Evolutionary conservation across 1,140 invertebrate genomes (phyloP), one percentile per base, ranked within the genome.

Genomic region (Trichogramma pretiosum): DNA sequence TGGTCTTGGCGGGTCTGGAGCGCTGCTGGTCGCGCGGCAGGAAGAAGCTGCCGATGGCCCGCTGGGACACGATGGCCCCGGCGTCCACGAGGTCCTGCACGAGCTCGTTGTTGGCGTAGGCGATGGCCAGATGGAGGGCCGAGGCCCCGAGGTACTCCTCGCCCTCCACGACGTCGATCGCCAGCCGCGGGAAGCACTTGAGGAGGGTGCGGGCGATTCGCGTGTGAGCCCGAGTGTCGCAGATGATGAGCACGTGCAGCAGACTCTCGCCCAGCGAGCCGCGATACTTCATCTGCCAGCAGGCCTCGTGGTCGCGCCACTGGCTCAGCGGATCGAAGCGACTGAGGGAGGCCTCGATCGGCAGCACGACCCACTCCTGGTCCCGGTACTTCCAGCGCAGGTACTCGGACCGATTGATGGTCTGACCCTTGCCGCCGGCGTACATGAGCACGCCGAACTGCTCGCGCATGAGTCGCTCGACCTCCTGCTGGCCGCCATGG

Each of bases 91-190:
- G 70, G 57, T 93, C 84, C 61, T 93, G 88, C 0, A 97, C 91
- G n/a, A 96, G 74, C 55, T 96, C 93, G 57, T 97, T 91, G 67
- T 98, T 96, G 59, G 82, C 86, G 62, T 97, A 94, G 0, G 96
- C 93, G 54, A 98, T 97, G 0, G 93, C 93, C 36, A 99, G 74
- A 68, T 99, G 96, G 17, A 99, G 73, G 5, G 89, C 87, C 69
- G 91, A 93, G 8, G 94, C 92, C 1, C 91, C 93, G 61, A 93
- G 79, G 75, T 98, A 98, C 74, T 98, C 94, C 65, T 96, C 90
- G 1, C 93, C 94, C 74, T 98, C 92, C 40, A 98, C 94, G 11
- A 96, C 85, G 70, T 98, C 95, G 30, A 93, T 72, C 0, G 91
- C 88, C 33, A 96, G 66, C 59, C 87, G 87, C 0, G 94, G 93